These are phyloP conservation scores for Nephrotoma appendiculata DNA, from an alignment of 2,888 invertebrate genomes.

Conservation along the genomic window DNA sequence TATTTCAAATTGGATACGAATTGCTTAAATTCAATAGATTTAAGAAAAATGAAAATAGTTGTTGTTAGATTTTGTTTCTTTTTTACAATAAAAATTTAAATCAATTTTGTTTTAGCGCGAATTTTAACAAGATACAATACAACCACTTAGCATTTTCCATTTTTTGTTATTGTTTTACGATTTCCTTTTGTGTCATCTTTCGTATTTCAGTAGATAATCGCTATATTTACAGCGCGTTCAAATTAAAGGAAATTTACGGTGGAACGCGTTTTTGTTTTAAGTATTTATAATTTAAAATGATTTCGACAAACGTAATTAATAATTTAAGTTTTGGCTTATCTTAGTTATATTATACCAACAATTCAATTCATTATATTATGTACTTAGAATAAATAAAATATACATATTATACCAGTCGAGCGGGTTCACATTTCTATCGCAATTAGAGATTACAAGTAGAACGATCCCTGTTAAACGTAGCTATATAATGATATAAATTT, in stretches of 20 bases:
- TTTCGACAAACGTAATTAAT: neutral
- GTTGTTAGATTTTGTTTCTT: neutral
- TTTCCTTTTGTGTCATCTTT: neutral
- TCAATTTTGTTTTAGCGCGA: neutral
- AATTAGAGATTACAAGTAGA: neutral
- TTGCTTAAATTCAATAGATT: constrained; percentile 3
- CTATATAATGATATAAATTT: neutral
- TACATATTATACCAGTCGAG: neutral
- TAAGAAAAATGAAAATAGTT: neutral
- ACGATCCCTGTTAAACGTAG: neutral
- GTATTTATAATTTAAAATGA: neutral
- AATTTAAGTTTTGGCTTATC: neutral
- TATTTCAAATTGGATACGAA: constrained; percentile 3
- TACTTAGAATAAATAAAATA: neutral
- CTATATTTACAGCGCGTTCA: neutral
- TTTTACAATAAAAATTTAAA: neutral
- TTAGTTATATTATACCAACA: neutral
- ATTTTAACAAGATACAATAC: constrained; percentile 2
- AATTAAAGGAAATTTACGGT: neutral
- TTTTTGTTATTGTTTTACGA: neutral
- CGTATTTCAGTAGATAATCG: neutral
- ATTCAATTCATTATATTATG: neutral
- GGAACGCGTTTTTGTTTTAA: neutral
- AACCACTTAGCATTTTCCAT: constrained; percentile 2
- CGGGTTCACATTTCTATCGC: neutral